Conservation (phyloP, 37 sponge, comb jelly and placozoan genomes). For the Aplysina aerophoba region DNA sequence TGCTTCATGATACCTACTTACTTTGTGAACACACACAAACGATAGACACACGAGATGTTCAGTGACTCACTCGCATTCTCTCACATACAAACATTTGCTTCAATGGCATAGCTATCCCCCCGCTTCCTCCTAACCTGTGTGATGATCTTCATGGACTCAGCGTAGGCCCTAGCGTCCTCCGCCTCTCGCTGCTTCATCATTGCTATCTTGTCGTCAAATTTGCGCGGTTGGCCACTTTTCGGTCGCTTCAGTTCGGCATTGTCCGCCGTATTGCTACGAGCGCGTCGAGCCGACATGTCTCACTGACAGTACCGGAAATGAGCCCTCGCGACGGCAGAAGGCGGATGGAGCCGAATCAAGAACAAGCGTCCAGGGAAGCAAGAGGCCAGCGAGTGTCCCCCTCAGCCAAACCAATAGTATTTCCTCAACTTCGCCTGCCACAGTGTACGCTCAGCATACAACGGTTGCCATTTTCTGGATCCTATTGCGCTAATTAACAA, state of each 20-base stretch:
- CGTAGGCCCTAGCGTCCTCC: conserved; percentile 66
- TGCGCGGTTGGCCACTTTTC: conserved; percentile 41
- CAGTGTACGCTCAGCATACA: too few species aligned
- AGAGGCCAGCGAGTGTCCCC: too few species aligned
- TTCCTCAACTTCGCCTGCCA: too few species aligned
- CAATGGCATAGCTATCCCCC: background rate
- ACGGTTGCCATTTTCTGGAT: too few species aligned
- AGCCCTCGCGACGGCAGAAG: too few species aligned
- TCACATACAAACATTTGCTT: background rate
- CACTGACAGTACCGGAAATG: too few species aligned
- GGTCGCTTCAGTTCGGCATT: conserved; percentile 54
- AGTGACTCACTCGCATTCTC: background rate
- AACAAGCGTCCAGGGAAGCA: too few species aligned
- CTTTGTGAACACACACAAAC: background rate
- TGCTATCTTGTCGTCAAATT: conserved; percentile 80
- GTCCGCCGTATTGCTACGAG: conserved; percentile 70
- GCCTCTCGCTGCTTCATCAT: conserved; percentile 72
- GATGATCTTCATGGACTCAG: conserved; percentile 78
- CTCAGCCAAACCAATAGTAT: too few species aligned
- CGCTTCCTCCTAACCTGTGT: conserved; percentile 49
- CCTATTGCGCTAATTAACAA: too few species aligned
- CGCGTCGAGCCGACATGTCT: too few species aligned
- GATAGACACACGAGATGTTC: background rate
- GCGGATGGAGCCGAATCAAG: too few species aligned
- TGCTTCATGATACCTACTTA: background rate